Base-by-base conservation (phyloP, 2,113 vertebrate species). In the Calyptommatus sinebrachiatus region DNA sequence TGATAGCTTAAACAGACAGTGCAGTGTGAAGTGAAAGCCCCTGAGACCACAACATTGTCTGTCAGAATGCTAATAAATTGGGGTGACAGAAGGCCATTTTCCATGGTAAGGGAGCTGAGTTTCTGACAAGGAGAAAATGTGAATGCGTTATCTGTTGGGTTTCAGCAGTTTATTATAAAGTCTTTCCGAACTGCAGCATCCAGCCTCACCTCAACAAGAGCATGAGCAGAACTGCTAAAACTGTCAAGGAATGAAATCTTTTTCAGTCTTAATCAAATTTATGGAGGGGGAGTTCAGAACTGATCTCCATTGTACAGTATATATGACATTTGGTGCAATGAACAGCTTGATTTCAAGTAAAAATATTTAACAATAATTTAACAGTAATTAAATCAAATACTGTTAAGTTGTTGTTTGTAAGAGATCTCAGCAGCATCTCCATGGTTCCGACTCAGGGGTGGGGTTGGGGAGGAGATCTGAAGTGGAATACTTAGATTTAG, bases 41-140 rank as follows among this genome's bases (percentile, higher is more conserved):
- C 63, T 12, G 63, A 77, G 74, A 87, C 35, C 4, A 21, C 85
- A 85, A 78, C 67, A 69, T 80, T 85, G 83, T 88, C 90, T 89
- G 74, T 78, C 76, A 65, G 79, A 77, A 88, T 86, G 75, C 84
- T 89, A 86, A 87, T 90, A 63, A 87, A 62, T 68, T 0, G 24
- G 8, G 50, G 79, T 62, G 79, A 80, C 84, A 80, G 88, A 84
- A 83, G 86, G 80, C 31, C 81, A 80, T 76, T 83, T 82, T 85
- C 79, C 80, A 26, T 63, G 76, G 79, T 5, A 11, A 69, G 41
- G 57, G 77, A 84, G 66, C 70, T n/a, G 14, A 31, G 35, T n/a
- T 79, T 3, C 0, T 81, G 82, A 21, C 1, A 35, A 57, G 53
- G 77, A 62, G 50, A 48, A 50, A 50, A 12, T 76, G 76, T 74